A percentile compares a stretch with the other conserved stretches of the same genome.
Evolutionary conservation across 2,113 vertebrate genomes (phyloP).

Genomic region (Oryzias melastigma): DNA sequence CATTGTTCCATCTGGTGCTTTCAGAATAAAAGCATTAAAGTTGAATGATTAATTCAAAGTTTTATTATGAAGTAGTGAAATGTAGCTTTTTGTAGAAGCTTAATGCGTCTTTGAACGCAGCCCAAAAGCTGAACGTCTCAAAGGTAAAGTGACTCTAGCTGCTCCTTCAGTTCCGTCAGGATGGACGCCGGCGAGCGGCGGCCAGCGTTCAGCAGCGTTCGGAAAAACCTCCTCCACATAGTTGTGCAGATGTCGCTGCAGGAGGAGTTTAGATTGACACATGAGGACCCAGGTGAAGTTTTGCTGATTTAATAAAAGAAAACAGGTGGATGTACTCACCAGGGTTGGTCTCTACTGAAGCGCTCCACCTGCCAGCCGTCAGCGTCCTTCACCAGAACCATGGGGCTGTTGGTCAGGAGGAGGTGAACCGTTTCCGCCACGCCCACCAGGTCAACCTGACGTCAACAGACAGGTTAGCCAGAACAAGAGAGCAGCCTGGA

Average conservation of each 20-base stretch:
- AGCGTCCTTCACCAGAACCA: conserved; percentile 72
- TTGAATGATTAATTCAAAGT: too few relatives aligned
- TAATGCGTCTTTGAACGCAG: neutral
- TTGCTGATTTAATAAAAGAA: too few relatives aligned
- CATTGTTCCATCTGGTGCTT: neutral
- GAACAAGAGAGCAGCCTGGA: neutral
- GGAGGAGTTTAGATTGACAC: neutral
- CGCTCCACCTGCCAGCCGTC: conserved; percentile 72
- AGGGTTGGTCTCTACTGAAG: conserved; percentile 11
- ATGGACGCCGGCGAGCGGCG: conserved; percentile 10
- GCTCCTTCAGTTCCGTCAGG: conserved; percentile 46
- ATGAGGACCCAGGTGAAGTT: neutral
- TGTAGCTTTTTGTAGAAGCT: too few relatives aligned
- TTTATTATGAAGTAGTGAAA: too few relatives aligned
- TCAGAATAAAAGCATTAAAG: neutral
- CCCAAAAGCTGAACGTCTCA: neutral
- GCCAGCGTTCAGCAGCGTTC: conserved; percentile 44
- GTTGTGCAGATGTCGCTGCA: conserved; percentile 6
- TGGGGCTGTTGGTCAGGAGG: conserved; percentile 75
- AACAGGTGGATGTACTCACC: conserved; percentile 1
- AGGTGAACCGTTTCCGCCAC: conserved; percentile 83
- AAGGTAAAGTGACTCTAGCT: neutral
- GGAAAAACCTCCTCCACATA: conserved; percentile 46
- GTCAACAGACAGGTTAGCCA: neutral
- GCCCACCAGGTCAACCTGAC: conserved; percentile 84